These are phyloP conservation scores for Teleiodes luculella DNA, from an alignment of 2,888 invertebrate species.

Conservation along the genomic window DNA sequence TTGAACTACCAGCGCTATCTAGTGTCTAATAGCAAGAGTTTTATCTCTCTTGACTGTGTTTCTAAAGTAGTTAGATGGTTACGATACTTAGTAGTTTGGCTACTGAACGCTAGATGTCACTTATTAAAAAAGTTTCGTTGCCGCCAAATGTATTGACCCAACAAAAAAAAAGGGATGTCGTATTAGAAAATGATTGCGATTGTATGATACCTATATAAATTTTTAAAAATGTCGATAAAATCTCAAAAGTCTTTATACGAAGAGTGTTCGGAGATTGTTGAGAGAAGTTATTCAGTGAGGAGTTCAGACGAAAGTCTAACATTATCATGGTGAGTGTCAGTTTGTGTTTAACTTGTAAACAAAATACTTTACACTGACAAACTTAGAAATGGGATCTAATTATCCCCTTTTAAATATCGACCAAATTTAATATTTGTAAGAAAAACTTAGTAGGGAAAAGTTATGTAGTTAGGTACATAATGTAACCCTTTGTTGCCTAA, in stretches of 20 bases:
- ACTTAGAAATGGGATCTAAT: too few relatives aligned
- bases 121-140: neutral
- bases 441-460: too few relatives aligned
- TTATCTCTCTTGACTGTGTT: neutral
- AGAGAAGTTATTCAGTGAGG: conserved; percentile 56
- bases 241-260: conserved; percentile 62
- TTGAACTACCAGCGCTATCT: neutral
- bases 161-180: conserved; percentile 24
- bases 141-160: conserved; percentile 38
- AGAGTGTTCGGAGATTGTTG: conserved; percentile 62
- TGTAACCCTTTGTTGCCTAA: too few relatives aligned
- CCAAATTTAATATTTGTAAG: too few relatives aligned
- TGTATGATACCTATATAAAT: neutral
- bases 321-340: conserved; percentile 48
- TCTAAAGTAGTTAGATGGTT: too few relatives aligned
- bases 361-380: neutral
- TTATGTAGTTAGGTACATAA: too few relatives aligned
- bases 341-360: too few relatives aligned
- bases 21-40: neutral
- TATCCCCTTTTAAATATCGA: too few relatives aligned
- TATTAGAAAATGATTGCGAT: neutral
- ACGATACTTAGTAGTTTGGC: neutral
- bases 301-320: conserved; percentile 63
- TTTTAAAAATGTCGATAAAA: conserved; percentile 57
- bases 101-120: conserved; percentile 7